Evolutionary conservation across 1,140 invertebrate species (phyloP).

Genomic region (Liolophura sinensis): DNA sequence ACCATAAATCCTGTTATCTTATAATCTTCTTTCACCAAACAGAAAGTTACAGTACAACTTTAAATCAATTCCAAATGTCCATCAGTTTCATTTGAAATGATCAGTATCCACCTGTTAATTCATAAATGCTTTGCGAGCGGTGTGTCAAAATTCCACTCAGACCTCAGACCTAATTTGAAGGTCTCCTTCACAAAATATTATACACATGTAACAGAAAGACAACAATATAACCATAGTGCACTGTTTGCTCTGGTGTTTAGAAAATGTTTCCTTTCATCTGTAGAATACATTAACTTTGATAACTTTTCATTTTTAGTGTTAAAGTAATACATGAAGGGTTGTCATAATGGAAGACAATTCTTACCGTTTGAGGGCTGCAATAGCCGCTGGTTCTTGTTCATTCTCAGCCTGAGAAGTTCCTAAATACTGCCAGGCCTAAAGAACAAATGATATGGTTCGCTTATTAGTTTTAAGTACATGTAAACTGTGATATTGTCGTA

Average conservation of each 20-base stretch:
- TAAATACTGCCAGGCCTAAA: slow-evolving; percentile 64
- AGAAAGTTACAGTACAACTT: too few relatives aligned
- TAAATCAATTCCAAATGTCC: too few relatives aligned
- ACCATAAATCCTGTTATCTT: too few relatives aligned
- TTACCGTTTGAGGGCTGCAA: slow-evolving; percentile 80
- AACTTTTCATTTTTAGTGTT: background rate
- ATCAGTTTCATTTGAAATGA: too few relatives aligned
- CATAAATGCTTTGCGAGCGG: too few relatives aligned
- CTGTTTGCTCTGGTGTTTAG: background rate
- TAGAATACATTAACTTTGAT: background rate
- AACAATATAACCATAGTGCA: background rate
- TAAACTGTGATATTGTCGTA: too few relatives aligned
- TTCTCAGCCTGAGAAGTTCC: slow-evolving; percentile 91
- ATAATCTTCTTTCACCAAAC: too few relatives aligned
- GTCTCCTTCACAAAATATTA: background rate
- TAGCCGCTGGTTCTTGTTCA: slow-evolving; percentile 85
- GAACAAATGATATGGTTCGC: background rate
- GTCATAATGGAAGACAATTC: slow-evolving; percentile 3
- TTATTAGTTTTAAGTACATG: too few relatives aligned
- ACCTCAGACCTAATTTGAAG: too few relatives aligned
- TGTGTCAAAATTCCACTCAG: too few relatives aligned
- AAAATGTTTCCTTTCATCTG: background rate
- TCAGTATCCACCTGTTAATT: too few relatives aligned
- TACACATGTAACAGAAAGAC: background rate
- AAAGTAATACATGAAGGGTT: background rate